Percentiles rank a stretch among this genome's conserved stretches.
phyloP scores from a whole-genome alignment of 64 coral and sea anemone species.

The Porites lutea region DNA sequence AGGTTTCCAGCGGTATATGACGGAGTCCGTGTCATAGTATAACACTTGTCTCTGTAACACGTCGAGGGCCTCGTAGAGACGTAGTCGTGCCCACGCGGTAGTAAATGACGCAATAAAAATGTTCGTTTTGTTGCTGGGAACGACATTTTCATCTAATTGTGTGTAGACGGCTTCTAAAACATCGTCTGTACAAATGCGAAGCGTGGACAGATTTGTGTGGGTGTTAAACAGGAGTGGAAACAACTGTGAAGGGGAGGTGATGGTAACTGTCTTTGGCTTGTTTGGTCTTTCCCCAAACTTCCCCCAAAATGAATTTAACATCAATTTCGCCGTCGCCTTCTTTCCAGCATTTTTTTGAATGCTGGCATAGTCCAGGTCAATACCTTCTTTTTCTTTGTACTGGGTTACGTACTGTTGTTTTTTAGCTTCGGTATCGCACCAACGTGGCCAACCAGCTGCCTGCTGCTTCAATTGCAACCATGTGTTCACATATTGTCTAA shows the following conservation, averaged over 20 bases:
- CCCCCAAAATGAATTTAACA: slow-evolving; percentile 50
- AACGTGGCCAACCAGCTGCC: slow-evolving; percentile 5
- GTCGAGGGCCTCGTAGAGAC: slow-evolving; percentile 30
- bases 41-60: neutral
- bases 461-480: slow-evolving; percentile 52
- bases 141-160: too few relatives aligned
- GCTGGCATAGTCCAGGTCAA: neutral
- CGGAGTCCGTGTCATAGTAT: slow-evolving; percentile 47
- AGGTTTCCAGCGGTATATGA: slow-evolving; percentile 1
- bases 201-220: neutral
- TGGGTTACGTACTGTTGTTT: slow-evolving; percentile 9
- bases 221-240: neutral
- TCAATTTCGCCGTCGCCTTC: slow-evolving; percentile 24
- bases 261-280: neutral
- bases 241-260: neutral
- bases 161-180: too few relatives aligned
- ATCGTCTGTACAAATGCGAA: neutral
- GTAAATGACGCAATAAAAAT: slow-evolving; percentile 63
- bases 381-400: neutral
- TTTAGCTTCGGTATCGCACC: slow-evolving; percentile 12
- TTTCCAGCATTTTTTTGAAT: slow-evolving; percentile 35
- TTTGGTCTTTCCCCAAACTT: slow-evolving; percentile 12
- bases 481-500: slow-evolving; percentile 21
- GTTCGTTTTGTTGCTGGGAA: slow-evolving; percentile 4
- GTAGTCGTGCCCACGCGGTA: slow-evolving; percentile 19